Percentiles rank a stretch among this genome's conserved stretches.
phyloP scores from a whole-genome alignment of 2,113 vertebrate species.

The Hippocampus abdominalis region DNA sequence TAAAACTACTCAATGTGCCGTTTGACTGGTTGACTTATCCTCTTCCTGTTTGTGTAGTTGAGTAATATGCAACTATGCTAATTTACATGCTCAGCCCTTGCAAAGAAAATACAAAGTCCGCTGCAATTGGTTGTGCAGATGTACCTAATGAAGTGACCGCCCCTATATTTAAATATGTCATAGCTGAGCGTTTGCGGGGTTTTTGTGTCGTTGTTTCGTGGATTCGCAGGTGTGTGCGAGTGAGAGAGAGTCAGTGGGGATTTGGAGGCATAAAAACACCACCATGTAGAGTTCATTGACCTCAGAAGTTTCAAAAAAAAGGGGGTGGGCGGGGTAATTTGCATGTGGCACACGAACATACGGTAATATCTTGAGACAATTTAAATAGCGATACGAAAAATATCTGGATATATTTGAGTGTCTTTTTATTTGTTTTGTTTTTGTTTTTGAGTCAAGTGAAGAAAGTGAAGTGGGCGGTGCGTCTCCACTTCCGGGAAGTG shows the following conservation, averaged over 20 bases:
- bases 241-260: conserved; percentile 9
- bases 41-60: too few species aligned
- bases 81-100: too few species aligned
- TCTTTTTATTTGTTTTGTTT: not conserved
- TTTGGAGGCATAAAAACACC: conserved; percentile 17
- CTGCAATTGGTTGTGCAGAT: too few species aligned
- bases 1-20: too few species aligned
- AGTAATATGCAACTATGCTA: too few species aligned
- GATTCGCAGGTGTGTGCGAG: not conserved
- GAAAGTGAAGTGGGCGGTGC: conserved; percentile 30
- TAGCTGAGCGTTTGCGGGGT: not conserved
- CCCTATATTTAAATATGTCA: not conserved
- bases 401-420: not conserved
- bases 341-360: conserved; percentile 6
- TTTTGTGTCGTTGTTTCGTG: not conserved
- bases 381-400: not conserved
- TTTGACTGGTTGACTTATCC: too few species aligned
- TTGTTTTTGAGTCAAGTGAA: not conserved
- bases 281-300: conserved; percentile 55
- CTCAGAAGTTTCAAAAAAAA: conserved; percentile 46
- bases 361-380: not conserved
- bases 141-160: not conserved
- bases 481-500: conserved; percentile 59
- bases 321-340: conserved; percentile 19
- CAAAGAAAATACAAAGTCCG: too few species aligned